These are phyloP conservation scores for Motacilla tschutschensis DNA, from an alignment of 2,113 vertebrate species.

Conservation along the genomic window DNA sequence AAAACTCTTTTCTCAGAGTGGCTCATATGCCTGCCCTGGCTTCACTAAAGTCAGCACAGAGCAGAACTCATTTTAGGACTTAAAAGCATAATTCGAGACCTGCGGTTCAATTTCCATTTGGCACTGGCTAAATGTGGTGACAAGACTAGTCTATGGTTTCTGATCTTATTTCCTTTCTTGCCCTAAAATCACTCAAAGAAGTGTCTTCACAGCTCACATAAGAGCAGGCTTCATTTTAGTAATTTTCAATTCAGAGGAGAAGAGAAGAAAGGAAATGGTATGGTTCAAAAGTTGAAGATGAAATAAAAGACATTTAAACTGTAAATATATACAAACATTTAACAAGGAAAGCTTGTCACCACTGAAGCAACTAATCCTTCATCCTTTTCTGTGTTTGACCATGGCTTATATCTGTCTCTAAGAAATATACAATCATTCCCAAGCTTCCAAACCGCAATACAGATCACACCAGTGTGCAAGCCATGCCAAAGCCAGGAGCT, in stretches of 20 bases:
- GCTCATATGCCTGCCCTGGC: neutral
- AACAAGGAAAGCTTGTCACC: neutral
- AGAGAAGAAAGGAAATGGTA: neutral
- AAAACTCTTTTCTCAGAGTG: neutral
- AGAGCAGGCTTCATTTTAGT: neutral
- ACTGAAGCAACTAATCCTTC: neutral
- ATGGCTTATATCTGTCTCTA: neutral
- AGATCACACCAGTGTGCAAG: neutral
- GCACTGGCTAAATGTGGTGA: neutral
- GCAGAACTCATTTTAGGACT: neutral
- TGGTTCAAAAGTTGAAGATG: neutral
- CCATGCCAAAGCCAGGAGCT: neutral
- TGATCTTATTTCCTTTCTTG: neutral
- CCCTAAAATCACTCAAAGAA: neutral
- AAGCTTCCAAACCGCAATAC: fast-evolving
- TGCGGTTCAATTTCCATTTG: neutral
- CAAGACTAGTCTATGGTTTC: neutral
- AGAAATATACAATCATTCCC: fast-evolving
- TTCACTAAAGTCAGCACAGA: neutral
- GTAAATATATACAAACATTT: neutral
- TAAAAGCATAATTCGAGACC: conserved; percentile 1
- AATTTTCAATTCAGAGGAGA: neutral
- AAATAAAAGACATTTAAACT: neutral
- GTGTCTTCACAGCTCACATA: neutral
- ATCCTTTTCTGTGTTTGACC: neutral